Base-by-base conservation (phyloP, 2,888 invertebrate species). In the Mythimna lalbum region DNA sequence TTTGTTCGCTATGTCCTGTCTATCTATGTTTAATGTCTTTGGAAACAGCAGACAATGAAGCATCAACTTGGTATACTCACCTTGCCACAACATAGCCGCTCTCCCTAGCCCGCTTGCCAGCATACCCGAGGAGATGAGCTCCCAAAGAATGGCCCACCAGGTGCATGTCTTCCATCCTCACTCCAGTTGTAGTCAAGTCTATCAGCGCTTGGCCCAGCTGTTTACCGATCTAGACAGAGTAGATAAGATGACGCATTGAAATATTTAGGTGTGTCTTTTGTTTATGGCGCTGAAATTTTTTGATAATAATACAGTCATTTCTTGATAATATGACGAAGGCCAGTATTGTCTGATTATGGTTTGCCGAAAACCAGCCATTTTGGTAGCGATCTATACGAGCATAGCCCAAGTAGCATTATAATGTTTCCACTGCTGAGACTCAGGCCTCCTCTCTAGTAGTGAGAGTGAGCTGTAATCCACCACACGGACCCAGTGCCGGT, bases 121-220 rank as follows among this genome's bases (percentile, higher is more conserved):
- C 93, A 66, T 88, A 91, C 0, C 91, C 95, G 90, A 94, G 92
- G 39, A 95, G 73, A 62, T 96, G 96, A 2, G 95, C 95, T 2
- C 96, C 96, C 3, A 96, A 86, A 0, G 96, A 96, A 75, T 96
- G 95, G 0, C 95, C 96, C 27, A 96, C 78, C 2, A 96, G 86
- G 52, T 96, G 96, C 0, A 95, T 81, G 9, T 87, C 87, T 1
- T 89, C 88, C 81, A 92, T 88, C 69, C 91, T 89, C 14, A 96
- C 78, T 19, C 96, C 96, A 21, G 87, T 85, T 43, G 81, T 73
- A 0, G 90, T 86, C 10, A 96, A 82, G 10, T 80, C 86, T 6
- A 93, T 83, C 31, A 95, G 74, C 1, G 93, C 88, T 2, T 86
- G 83, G 0, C 94, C 95, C 52, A 94, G 70, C 21, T 87, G 78